A percentile compares a stretch with the other conserved stretches of the same genome.
Conservation (phyloP, 2,888 invertebrate species). For the Glaucopsyche alexis region DNA sequence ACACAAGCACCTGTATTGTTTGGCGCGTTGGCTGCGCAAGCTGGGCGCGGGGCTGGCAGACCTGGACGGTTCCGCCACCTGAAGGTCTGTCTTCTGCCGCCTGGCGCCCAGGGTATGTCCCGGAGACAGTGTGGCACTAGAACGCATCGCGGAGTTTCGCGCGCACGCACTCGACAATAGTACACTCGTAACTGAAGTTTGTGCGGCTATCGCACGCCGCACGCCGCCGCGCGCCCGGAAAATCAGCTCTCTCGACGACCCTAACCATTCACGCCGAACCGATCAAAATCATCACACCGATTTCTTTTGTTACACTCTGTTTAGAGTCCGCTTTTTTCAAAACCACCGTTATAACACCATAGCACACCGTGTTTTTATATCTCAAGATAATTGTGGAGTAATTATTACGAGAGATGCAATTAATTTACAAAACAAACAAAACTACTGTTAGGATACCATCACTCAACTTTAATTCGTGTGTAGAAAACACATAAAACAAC, state of each 20-base stretch:
- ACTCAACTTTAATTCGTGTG: conserved; percentile 45
- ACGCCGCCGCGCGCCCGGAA: conserved; percentile 52
- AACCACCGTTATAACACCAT: conserved; percentile 47
- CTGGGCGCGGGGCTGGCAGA: conserved; percentile 74
- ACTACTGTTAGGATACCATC: not conserved
- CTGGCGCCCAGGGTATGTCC: conserved; percentile 70
- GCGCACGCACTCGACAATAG: conserved; percentile 68
- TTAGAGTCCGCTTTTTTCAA: conserved; percentile 47
- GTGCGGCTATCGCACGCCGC: conserved; percentile 59
- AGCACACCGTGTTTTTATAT: conserved; percentile 33
- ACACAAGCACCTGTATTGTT: conserved; percentile 71
- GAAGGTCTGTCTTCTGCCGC: conserved; percentile 79
- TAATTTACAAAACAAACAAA: not conserved
- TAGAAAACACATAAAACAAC: not conserved
- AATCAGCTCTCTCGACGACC: conserved; percentile 74
- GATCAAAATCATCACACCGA: conserved; percentile 60
- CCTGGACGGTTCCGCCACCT: conserved; percentile 68
- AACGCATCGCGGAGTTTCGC: conserved; percentile 73
- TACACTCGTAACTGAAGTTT: conserved; percentile 56
- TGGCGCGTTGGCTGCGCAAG: conserved; percentile 75
- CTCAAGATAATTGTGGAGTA: not conserved
- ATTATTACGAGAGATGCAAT: not conserved
- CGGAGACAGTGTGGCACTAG: conserved; percentile 49
- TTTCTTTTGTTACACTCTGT: conserved; percentile 74
- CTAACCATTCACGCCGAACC: conserved; percentile 75